These are phyloP conservation scores for Tachyglossus aculeatus DNA, from an alignment of 2,797 vertebrate genomes.

Conservation along the genomic window DNA sequence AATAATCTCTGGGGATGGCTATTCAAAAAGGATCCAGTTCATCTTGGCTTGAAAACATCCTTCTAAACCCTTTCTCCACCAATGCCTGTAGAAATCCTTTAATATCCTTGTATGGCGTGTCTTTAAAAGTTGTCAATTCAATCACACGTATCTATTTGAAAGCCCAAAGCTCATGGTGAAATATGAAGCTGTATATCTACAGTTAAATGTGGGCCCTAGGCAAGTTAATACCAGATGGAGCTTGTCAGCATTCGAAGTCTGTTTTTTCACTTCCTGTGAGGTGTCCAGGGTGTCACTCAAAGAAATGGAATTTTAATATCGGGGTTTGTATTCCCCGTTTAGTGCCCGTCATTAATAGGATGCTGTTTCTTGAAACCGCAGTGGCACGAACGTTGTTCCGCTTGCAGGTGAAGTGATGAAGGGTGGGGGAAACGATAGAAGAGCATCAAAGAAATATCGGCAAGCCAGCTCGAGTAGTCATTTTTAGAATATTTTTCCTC, in stretches of 20 bases:
- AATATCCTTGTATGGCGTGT: not conserved
- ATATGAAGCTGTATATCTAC: not conserved
- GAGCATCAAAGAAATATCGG: not conserved
- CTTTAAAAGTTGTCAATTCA: not conserved
- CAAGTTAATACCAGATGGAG: not conserved
- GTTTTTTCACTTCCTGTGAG: slow-evolving; percentile 8
- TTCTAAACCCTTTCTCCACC: not conserved
- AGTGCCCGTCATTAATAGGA: not conserved
- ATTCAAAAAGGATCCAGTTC: slow-evolving; percentile 19
- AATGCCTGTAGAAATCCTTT: not conserved
- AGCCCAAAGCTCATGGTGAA: not conserved
- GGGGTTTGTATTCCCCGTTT: not conserved
- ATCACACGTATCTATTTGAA: not conserved
- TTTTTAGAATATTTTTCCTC: not conserved
- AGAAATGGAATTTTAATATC: not conserved
- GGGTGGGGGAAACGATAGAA: not conserved
- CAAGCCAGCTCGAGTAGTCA: not conserved
- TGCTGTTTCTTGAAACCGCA: not conserved
- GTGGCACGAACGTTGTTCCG: not conserved
- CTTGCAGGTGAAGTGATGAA: not conserved
- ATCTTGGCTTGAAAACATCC: slow-evolving; percentile 11
- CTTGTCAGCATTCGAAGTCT: not conserved
- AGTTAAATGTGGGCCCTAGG: not conserved
- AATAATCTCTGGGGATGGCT: slow-evolving; percentile 22
- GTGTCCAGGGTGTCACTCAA: not conserved